These are phyloP conservation scores for Drosophila eohydei DNA, from an alignment of 2,888 invertebrate genomes.

Conservation along the genomic window DNA sequence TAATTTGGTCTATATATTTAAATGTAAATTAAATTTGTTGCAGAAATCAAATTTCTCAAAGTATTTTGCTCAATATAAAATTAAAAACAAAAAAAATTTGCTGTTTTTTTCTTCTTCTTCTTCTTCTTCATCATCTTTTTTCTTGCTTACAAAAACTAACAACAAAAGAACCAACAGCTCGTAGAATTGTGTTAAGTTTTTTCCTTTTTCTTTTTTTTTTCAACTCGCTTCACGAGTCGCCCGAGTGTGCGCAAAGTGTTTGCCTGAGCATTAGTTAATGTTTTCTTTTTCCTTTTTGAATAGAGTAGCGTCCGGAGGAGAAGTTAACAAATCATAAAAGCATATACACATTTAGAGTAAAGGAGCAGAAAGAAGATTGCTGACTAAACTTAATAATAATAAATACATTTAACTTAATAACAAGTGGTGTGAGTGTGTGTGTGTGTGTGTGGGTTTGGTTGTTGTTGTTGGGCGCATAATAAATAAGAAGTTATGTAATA, in stretches of 20 bases:
- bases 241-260: constrained; percentile 49
- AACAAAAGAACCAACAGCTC: constrained; percentile 70
- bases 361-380: constrained; percentile 44
- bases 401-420: constrained; percentile 71
- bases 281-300: neutral
- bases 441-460: constrained; percentile 9
- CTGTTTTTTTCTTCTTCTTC: neutral
- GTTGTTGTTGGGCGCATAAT: constrained; percentile 47
- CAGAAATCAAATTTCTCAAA: constrained; percentile 66
- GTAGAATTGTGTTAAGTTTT: constrained; percentile 53
- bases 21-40: constrained; percentile 44
- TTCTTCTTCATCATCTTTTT: neutral
- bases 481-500: constrained; percentile 66
- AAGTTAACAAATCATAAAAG: constrained; percentile 21
- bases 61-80: constrained; percentile 56
- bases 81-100: constrained; percentile 24
- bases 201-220: neutral
- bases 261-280: constrained; percentile 69
- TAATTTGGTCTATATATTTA: constrained; percentile 54
- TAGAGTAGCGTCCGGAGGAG: constrained; percentile 27
- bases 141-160: constrained; percentile 71
- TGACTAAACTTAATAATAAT: constrained; percentile 66
- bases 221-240: constrained; percentile 7
- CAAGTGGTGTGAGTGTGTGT: constrained; percentile 42
- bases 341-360: constrained; percentile 21